phyloP scores from a whole-genome alignment of 2,888 invertebrate genomes.

The Acrobasis suavella region DNA sequence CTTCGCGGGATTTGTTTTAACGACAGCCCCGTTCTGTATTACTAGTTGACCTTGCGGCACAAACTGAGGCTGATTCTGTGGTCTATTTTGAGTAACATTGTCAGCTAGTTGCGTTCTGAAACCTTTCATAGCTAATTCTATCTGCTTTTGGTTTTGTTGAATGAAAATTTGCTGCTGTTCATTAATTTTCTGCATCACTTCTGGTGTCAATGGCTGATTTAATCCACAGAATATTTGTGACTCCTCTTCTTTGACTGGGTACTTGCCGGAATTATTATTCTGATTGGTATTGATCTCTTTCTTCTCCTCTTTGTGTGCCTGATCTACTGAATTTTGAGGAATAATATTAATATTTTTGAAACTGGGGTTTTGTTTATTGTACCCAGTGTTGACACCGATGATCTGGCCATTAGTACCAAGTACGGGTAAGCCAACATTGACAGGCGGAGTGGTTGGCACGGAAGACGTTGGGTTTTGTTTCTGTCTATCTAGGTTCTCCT shows the following conservation, averaged over 20 bases:
- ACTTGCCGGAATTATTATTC: conserved; percentile 46
- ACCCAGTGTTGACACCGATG: conserved; percentile 80
- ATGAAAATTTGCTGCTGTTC: conserved; percentile 83
- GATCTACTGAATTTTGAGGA: conserved; percentile 45
- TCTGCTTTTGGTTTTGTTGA: conserved; percentile 79
- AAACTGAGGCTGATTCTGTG: conserved; percentile 58
- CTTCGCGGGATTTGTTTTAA: conserved; percentile 78
- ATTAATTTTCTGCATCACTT: conserved; percentile 81
- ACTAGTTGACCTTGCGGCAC: conserved; percentile 69
- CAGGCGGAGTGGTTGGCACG: conserved; percentile 43
- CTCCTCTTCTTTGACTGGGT: conserved; percentile 62
- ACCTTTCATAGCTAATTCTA: conserved; percentile 79
- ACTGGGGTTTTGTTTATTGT: conserved; percentile 53
- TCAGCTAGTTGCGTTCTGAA: conserved; percentile 66
- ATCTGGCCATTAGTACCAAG: conserved; percentile 83
- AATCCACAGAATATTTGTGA: conserved; percentile 74
- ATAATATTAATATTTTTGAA: conserved; percentile 51
- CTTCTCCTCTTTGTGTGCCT: conserved; percentile 60
- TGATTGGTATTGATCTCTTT: conserved; percentile 50
- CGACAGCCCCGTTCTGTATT: conserved; percentile 75
- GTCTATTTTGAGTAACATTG: conserved; percentile 57
- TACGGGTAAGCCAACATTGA: conserved; percentile 67
- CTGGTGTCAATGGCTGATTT: conserved; percentile 74
- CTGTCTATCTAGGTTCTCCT: conserved; percentile 59
- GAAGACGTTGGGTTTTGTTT: conserved; percentile 46